phyloP scores from a whole-genome alignment of 2,888 invertebrate genomes.

The Nysson spinosus region DNA sequence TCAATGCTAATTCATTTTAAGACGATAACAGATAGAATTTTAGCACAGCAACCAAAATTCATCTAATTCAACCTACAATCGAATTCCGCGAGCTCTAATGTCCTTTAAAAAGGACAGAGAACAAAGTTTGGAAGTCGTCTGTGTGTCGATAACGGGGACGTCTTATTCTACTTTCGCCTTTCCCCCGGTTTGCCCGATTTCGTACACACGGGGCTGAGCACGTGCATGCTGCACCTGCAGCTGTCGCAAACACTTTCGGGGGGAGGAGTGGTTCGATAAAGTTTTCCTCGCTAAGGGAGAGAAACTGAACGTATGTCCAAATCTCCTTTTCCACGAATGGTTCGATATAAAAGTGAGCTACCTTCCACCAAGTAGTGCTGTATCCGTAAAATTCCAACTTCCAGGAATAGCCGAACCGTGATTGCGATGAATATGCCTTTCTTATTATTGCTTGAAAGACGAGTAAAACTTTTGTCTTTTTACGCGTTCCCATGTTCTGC shows the following conservation, averaged over 20 bases:
- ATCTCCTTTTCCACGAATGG: slow-evolving; percentile 15
- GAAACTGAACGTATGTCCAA: slow-evolving; percentile 17
- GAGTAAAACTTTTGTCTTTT: not conserved
- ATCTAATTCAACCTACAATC: no score
- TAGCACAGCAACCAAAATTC: no score
- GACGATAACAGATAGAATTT: no score
- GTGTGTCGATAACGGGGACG: slow-evolving; percentile 47
- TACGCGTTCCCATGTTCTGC: not conserved
- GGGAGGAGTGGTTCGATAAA: slow-evolving; percentile 61
- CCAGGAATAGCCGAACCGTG: slow-evolving; percentile 27
- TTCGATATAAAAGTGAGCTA: slow-evolving; percentile 46
- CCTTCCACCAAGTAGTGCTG: slow-evolving; percentile 34
- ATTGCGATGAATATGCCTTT: slow-evolving; percentile 43
- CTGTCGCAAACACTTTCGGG: slow-evolving; percentile 59
- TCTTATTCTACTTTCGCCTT: slow-evolving; percentile 7
- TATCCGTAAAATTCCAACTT: slow-evolving; percentile 50
- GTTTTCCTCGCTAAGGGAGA: slow-evolving; percentile 37
- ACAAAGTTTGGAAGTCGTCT: slow-evolving; percentile 43
- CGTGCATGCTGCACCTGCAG: slow-evolving; percentile 56
- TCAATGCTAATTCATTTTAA: no score
- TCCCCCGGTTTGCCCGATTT: not conserved
- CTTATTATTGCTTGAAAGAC: slow-evolving; percentile 45
- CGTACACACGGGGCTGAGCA: slow-evolving; percentile 34
- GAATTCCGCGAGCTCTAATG: not conserved
- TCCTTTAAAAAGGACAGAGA: not conserved